phyloP scores from a whole-genome alignment of 2,888 invertebrate species.

The Antheraea yamamai region DNA sequence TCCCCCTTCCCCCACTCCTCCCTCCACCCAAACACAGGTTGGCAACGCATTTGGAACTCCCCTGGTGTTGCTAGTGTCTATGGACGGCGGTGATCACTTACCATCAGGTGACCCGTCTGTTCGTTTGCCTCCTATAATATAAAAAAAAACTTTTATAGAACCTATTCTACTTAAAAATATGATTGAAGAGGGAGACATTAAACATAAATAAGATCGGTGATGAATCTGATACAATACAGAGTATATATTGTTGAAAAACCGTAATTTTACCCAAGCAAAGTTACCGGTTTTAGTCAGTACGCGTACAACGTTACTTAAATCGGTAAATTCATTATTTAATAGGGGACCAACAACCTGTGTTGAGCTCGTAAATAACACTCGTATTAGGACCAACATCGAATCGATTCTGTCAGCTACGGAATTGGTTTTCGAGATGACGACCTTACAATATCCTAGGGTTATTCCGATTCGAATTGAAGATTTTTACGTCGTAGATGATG shows the following conservation, averaged over 20 bases:
- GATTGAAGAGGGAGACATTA: no score
- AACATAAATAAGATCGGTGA: no score
- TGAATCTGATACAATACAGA: no score
- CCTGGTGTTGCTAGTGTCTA: no score
- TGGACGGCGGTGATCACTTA: no score
- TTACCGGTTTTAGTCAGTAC: neutral
- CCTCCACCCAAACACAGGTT: no score
- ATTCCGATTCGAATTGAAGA: neutral
- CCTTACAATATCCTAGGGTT: neutral
- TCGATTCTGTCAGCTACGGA: conserved; percentile 1
- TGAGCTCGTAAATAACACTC: neutral
- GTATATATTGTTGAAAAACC: neutral
- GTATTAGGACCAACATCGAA: conserved; percentile 2
- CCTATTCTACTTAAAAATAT: no score
- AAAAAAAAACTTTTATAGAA: no score
- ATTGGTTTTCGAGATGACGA: conserved; percentile 7
- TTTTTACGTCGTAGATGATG: neutral
- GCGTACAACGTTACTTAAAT: neutral
- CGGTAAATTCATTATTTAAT: conserved; percentile 6
- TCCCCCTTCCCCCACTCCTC: no score
- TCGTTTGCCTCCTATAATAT: no score
- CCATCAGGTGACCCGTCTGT: no score
- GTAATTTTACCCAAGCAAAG: neutral
- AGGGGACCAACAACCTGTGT: neutral
- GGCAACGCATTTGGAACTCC: no score